Evolutionary conservation across 1,140 invertebrate species (phyloP).

Genomic region (Dendrolimus punctatus): DNA sequence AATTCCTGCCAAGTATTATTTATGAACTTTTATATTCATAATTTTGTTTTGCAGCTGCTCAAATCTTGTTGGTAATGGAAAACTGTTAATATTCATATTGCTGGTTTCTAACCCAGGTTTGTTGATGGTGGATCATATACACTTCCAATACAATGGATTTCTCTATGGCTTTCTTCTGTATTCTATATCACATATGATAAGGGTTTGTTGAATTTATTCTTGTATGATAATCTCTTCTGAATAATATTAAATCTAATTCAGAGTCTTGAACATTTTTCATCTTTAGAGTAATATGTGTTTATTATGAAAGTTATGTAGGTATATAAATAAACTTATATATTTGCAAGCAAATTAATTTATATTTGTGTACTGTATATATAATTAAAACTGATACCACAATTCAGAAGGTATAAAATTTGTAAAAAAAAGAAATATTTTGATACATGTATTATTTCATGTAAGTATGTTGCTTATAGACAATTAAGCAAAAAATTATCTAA

Average conservation of each 20-base stretch:
- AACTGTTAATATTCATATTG: conserved; percentile 69
- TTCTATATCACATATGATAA: conserved; percentile 79
- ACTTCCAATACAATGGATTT: conserved; percentile 99
- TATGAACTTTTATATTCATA: not conserved
- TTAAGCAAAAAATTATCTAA: too few species aligned
- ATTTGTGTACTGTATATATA: too few species aligned
- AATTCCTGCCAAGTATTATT: conserved; percentile 2
- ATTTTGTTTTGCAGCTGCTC: conserved; percentile 42
- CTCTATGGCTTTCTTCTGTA: conserved; percentile 94
- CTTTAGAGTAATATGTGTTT: not conserved
- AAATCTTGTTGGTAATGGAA: conserved; percentile 42
- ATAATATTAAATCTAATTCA: not conserved
- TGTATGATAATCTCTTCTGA: too few species aligned
- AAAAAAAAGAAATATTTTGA: too few species aligned
- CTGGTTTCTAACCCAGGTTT: conserved; percentile 90
- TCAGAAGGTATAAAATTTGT: too few species aligned
- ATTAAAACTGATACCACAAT: too few species aligned
- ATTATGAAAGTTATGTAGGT: not conserved
- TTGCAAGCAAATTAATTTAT: too few species aligned
- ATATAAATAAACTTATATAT: not conserved
- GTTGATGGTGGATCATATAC: conserved; percentile 97
- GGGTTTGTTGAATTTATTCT: conserved; percentile 35
- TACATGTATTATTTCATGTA: too few species aligned
- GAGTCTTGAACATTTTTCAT: not conserved
- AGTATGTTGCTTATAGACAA: too few species aligned